phyloP scores from a whole-genome alignment of 2,113 vertebrate species.

The Puffinus mauretanicus region DNA sequence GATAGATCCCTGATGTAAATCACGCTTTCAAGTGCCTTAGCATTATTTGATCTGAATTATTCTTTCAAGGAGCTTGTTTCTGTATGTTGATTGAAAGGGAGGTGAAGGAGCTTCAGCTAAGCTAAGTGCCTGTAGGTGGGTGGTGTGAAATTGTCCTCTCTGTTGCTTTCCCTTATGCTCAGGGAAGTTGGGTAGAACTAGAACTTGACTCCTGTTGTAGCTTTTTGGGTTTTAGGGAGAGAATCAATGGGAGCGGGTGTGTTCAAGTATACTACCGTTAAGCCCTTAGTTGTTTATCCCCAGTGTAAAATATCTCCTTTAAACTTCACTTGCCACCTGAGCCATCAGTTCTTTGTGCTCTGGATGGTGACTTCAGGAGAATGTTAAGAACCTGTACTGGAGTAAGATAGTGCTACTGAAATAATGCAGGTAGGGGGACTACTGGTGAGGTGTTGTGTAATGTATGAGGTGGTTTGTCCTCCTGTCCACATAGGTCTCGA shows the following conservation, averaged over 20 bases:
- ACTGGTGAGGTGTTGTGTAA: not conserved
- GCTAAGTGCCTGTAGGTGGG: conserved; percentile 4
- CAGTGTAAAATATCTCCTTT: not conserved
- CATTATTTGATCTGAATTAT: not conserved
- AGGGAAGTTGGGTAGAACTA: not conserved
- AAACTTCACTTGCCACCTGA: not conserved
- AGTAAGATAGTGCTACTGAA: not conserved
- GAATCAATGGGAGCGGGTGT: not conserved
- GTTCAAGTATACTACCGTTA: not conserved
- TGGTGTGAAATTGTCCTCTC: conserved; percentile 31
- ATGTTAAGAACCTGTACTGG: not conserved
- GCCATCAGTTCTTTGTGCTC: not conserved
- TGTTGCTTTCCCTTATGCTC: not conserved
- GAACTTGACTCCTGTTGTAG: not conserved
- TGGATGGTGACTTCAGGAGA: not conserved
- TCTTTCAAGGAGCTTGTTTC: not conserved
- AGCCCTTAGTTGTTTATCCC: not conserved
- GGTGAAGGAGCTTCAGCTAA: conserved; percentile 24
- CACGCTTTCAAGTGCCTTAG: not conserved
- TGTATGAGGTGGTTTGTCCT: not conserved
- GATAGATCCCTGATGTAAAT: not conserved
- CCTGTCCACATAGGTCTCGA: fast-evolving
- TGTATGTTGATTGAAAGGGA: not conserved
- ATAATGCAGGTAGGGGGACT: not conserved
- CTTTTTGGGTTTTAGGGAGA: not conserved